Base-by-base conservation (phyloP, 2,797 vertebrate species). In the Streptopelia turtur region DNA sequence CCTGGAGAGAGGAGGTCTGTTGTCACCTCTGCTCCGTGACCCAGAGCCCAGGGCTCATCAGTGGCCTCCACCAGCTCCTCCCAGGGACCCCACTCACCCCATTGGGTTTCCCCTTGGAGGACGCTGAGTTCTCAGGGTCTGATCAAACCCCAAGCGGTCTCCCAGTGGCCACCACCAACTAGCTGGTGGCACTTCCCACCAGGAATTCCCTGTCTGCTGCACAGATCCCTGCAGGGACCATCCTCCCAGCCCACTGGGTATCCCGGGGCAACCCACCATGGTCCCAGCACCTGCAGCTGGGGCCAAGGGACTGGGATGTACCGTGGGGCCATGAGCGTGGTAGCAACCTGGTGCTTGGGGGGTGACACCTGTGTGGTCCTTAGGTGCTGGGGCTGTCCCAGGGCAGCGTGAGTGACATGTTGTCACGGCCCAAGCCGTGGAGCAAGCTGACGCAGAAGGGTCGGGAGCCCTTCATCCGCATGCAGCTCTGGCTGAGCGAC, bases 361-460 rank as follows among this genome's bases (percentile, higher is more conserved):
- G n/a, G 71, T 87, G 56, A 43, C 66, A 5, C 14, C 9, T 89
- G 17, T 1, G 0, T 25, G 50, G 52, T 96, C 55, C 76, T 55
- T 97, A 99, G 99, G 99, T 99, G 83, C 98, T 99, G 97, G 99
- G 99, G 22, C 98, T 99, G 94, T 99, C 99, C 52, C 99, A 99
- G 97, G 99, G 99, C 96, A 99, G 99, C 0, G 99, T 99, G 96
- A 99, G 99, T 2, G 99, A 99, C 98, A 99, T 99, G 99, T 97
- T 99, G 94, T 99, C 99, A 2, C 97, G 99, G 71, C 99, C 99
- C 41, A 99, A 99, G 96, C 99, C 99, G 0, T 99, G 99, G 99
- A 99, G 99, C 98, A 99, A 99, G 97, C 98, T 99, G 95, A 99
- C 99, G 0, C 99, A 99, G 84, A 99, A 99, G 96, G 99, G 99